Conservation (phyloP, 2,888 invertebrate genomes). For the Clitarchus hookeri region DNA sequence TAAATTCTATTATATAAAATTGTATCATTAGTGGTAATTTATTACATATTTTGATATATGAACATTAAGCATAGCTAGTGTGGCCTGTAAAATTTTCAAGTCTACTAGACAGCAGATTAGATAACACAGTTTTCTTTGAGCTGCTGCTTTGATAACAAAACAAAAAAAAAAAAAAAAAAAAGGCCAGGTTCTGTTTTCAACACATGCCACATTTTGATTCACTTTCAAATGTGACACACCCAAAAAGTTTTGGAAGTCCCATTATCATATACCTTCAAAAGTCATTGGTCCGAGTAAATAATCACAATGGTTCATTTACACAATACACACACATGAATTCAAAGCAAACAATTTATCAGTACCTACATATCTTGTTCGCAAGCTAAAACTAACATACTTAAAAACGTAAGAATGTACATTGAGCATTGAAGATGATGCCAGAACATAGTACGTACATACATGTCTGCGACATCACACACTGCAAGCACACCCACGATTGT, state of each 20-base stretch:
- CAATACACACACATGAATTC: neutral
- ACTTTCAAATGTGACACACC: too few relatives aligned
- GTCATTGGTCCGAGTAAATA: neutral
- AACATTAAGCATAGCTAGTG: too few relatives aligned
- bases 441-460: neutral
- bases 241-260: too few relatives aligned
- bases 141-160: too few relatives aligned
- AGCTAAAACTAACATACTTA: neutral
- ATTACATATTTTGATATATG: neutral
- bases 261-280: too few relatives aligned
- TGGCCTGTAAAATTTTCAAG: too few relatives aligned
- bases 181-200: too few relatives aligned
- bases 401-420: neutral
- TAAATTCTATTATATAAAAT: neutral
- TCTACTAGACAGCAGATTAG: too few relatives aligned
- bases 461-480: neutral
- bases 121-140: too few relatives aligned
- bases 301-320: neutral
- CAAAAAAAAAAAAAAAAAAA: too few relatives aligned
- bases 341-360: neutral
- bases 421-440: neutral
- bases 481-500: neutral
- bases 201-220: too few relatives aligned
- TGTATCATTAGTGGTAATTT: neutral
- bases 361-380: neutral